phyloP scores from a whole-genome alignment of 2,888 invertebrate species.

The Drosophila formosana region DNA sequence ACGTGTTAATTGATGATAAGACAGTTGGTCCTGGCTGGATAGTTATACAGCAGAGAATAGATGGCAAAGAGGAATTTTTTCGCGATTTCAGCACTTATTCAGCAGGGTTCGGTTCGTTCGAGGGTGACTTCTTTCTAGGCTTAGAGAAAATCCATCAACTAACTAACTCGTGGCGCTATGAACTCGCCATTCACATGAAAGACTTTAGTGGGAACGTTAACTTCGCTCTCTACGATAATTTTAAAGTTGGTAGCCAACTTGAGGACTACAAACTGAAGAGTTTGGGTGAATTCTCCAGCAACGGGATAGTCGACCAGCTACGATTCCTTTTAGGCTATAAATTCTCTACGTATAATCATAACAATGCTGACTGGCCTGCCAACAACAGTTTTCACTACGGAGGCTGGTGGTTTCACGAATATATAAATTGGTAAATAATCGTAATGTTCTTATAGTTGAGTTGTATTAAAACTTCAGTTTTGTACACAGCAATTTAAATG shows the following conservation, averaged over 20 bases:
- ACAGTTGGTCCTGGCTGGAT: background rate
- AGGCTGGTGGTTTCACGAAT: constrained; percentile 11
- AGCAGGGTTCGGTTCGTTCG: background rate
- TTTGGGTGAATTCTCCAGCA: background rate
- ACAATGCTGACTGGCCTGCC: background rate
- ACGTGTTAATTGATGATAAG: background rate
- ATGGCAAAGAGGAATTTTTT: background rate
- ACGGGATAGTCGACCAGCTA: background rate
- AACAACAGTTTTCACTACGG: background rate
- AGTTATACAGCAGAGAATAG: constrained; percentile 3
- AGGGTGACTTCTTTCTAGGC: constrained; percentile 5
- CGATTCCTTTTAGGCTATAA: background rate
- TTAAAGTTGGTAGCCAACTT: background rate
- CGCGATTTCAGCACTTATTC: constrained; percentile 1
- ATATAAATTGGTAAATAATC: background rate
- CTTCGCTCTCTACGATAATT: background rate
- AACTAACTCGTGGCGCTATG: background rate
- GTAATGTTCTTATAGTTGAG: background rate
- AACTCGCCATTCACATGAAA: constrained; percentile 4
- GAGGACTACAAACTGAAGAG: background rate
- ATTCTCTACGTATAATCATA: background rate
- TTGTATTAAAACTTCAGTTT: background rate
- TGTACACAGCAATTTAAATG: constrained; percentile 3
- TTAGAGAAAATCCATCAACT: constrained; percentile 2
- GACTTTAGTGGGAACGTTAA: background rate